Evolutionary conservation across 2,888 invertebrate species (phyloP).

Genomic region (Tipula lateralis): DNA sequence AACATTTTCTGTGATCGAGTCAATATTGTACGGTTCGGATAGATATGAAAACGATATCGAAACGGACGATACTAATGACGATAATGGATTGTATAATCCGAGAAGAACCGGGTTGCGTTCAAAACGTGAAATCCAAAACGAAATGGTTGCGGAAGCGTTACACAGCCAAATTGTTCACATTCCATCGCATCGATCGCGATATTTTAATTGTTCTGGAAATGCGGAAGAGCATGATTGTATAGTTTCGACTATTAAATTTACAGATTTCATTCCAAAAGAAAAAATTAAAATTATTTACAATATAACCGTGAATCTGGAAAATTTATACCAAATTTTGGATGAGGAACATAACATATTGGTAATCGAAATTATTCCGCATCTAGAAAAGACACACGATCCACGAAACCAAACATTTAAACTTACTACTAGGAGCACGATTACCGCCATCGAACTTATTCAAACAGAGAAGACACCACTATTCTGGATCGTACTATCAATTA

Average conservation of each 20-base stretch:
- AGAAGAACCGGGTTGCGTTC: not conserved
- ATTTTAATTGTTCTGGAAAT: not conserved
- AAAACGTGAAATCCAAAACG: not conserved
- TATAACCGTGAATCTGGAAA: not conserved
- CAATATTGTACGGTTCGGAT: not conserved
- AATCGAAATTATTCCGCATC: not conserved
- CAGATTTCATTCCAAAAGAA: not conserved
- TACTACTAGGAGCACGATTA: not conserved
- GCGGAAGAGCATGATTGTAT: not conserved
- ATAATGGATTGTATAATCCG: not conserved
- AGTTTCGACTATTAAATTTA: not conserved
- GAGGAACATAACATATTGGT: not conserved
- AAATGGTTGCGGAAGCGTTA: not conserved
- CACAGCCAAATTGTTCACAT: not conserved
- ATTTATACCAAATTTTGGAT: not conserved
- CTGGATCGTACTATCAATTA: not conserved
- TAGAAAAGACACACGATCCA: not conserved
- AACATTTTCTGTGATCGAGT: not conserved
- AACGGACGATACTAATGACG: not conserved
- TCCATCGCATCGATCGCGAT: not conserved
- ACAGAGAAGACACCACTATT: not conserved
- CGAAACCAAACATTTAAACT: not conserved
- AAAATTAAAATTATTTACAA: not conserved
- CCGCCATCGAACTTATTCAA: not conserved
- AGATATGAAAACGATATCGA: not conserved